These are phyloP conservation scores for Tinea trinotella DNA, from an alignment of 2,888 invertebrate genomes.

Conservation along the genomic window DNA sequence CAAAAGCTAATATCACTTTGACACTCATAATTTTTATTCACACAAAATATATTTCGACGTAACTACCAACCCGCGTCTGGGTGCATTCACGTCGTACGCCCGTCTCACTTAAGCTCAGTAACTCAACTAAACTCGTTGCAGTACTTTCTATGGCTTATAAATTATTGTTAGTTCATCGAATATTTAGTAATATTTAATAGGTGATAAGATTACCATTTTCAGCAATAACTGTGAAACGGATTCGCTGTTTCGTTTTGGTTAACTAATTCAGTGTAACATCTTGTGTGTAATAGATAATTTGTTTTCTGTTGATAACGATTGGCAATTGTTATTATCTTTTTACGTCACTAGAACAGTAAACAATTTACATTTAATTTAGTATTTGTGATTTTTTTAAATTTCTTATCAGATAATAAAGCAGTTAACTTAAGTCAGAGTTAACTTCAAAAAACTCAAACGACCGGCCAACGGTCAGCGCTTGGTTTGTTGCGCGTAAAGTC, in stretches of 20 bases:
- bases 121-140: conserved; percentile 50
- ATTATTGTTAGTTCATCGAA: conserved; percentile 22
- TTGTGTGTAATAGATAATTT: background rate
- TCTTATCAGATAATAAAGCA: too few relatives aligned
- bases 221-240: conserved; percentile 2
- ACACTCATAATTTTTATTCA: conserved; percentile 51
- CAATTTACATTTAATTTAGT: too few relatives aligned
- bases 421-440: too few relatives aligned
- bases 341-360: too few relatives aligned
- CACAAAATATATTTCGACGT: conserved; percentile 38
- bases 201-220: conserved; percentile 6
- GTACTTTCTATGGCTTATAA: conserved; percentile 65
- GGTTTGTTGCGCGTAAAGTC: too few relatives aligned
- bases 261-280: background rate
- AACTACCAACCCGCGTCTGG: conserved; percentile 60
- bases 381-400: too few relatives aligned
- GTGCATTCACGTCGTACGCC: conserved; percentile 57
- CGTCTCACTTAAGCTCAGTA: conserved; percentile 44
- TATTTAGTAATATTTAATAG: background rate
- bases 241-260: background rate
- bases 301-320: too few relatives aligned
- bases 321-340: too few relatives aligned
- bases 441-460: too few relatives aligned
- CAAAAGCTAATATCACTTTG: conserved; percentile 53
- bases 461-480: too few relatives aligned